phyloP scores from a whole-genome alignment of 2,113 vertebrate genomes.

The Gorilla gorilla region DNA sequence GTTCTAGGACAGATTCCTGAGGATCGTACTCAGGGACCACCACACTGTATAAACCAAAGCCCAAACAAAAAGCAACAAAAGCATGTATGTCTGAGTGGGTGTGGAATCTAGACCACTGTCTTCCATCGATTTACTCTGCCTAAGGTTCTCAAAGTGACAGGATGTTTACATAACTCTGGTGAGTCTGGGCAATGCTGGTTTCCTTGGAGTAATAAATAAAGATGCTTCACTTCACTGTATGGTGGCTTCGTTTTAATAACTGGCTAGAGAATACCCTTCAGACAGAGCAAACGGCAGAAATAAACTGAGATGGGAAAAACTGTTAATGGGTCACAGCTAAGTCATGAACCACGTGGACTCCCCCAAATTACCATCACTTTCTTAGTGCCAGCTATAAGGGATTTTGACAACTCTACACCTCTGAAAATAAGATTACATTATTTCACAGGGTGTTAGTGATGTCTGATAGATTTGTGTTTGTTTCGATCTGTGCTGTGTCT shows the following conservation, averaged over 20 bases:
- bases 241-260: conserved; percentile 41
- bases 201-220: conserved; percentile 44
- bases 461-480: background rate
- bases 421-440: conserved; percentile 19
- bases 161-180: background rate
- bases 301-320: conserved; percentile 25
- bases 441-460: background rate
- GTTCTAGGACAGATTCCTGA: background rate
- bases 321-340: conserved; percentile 24
- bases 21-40: background rate
- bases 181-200: background rate
- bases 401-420: conserved; percentile 1
- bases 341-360: conserved; percentile 20
- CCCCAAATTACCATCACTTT: conserved; percentile 21
- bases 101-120: background rate
- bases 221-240: background rate
- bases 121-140: background rate
- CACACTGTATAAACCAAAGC: background rate
- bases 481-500: conserved; percentile 10
- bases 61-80: background rate
- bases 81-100: background rate
- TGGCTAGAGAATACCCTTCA: conserved; percentile 14
- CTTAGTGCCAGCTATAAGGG: background rate
- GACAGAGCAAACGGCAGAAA: conserved; percentile 35
- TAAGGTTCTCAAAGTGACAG: background rate